Conservation (phyloP, 2,113 vertebrate genomes). For the Zapornia atra region DNA sequence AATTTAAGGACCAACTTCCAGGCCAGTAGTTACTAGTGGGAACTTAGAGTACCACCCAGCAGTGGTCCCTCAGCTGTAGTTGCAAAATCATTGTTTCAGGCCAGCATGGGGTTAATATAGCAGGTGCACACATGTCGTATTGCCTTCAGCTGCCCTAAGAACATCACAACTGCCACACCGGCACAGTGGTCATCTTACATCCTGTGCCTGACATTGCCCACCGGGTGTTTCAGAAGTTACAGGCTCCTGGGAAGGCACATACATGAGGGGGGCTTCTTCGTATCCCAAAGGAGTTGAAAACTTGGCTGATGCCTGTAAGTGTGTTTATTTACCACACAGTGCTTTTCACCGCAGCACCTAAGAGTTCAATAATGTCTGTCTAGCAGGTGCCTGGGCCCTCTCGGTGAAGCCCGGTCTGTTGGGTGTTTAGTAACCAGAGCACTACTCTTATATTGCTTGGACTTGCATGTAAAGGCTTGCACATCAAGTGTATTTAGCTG, state of each 20-base stretch:
- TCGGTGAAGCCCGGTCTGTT: not conserved
- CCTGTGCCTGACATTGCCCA: not conserved
- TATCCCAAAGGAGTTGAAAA: not conserved
- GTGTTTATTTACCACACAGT: not conserved
- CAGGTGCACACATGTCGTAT: not conserved
- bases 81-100: not conserved
- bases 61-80: not conserved
- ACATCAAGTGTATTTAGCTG: not conserved
- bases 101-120: not conserved
- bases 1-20: not conserved
- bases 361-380: not conserved
- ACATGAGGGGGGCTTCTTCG: not conserved
- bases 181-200: not conserved
- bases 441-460: not conserved
- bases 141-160: not conserved
- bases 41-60: not conserved
- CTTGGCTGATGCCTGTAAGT: not conserved
- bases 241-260: not conserved
- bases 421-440: not conserved
- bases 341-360: not conserved
- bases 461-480: not conserved
- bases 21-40: not conserved
- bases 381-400: not conserved
- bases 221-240: not conserved
- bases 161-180: not conserved